phyloP scores from a whole-genome alignment of 1,140 invertebrate genomes.

The Zaprionus nigranus region DNA sequence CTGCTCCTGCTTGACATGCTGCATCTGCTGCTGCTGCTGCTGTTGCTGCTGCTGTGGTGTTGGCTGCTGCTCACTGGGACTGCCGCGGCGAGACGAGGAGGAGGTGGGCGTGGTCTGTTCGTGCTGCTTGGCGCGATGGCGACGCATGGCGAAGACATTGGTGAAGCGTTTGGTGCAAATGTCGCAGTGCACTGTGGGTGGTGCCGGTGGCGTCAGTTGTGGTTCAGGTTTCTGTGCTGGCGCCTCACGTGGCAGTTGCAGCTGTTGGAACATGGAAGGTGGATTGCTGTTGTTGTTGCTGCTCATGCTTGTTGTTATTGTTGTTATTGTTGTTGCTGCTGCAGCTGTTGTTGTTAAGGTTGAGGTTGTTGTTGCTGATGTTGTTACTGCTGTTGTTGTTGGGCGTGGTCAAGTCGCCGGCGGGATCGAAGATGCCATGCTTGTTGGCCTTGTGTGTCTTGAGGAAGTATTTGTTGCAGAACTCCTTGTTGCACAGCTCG shows the following conservation, averaged over 20 bases:
- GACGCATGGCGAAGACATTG: constrained; percentile 85
- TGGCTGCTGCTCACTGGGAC: constrained; percentile 45
- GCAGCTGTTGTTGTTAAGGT: constrained; percentile 67
- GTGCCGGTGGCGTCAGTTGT: constrained; percentile 55
- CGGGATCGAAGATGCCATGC: constrained; percentile 93
- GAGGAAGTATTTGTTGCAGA: constrained; percentile 99
- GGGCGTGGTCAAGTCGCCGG: constrained; percentile 84
- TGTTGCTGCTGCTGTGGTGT: not conserved
- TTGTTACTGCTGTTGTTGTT: constrained; percentile 63
- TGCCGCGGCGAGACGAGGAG: constrained; percentile 49
- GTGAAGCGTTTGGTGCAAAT: constrained; percentile 86
- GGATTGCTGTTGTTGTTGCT: constrained; percentile 60
- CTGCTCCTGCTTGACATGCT: constrained; percentile 21
- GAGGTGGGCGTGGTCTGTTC: constrained; percentile 55
- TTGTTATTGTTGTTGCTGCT: constrained; percentile 15
- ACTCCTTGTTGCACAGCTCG: constrained; percentile 98
- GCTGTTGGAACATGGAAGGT: constrained; percentile 65
- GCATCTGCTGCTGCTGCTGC: not conserved
- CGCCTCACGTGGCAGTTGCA: constrained; percentile 57
- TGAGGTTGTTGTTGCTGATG: constrained; percentile 8
- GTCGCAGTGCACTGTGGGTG: constrained; percentile 84
- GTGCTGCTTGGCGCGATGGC: constrained; percentile 85
- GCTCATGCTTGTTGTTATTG: constrained; percentile 48
- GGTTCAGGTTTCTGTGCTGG: constrained; percentile 40
- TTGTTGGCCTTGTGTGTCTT: constrained; percentile 99